Evolutionary conservation across 2,888 invertebrate species (phyloP).

Genomic region (Orchesella flavescens): DNA sequence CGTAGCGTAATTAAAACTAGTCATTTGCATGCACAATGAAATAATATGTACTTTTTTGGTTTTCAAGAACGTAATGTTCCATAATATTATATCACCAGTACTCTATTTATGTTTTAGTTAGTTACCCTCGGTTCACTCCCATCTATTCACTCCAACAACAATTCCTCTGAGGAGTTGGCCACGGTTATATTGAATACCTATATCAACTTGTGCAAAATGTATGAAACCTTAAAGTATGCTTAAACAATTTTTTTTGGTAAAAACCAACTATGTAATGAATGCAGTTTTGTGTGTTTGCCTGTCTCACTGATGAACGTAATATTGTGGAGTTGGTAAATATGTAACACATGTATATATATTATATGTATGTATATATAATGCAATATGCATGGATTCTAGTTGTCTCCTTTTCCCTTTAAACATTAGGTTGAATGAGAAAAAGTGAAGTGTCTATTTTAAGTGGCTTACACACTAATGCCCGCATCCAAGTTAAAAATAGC

Average conservation of each 20-base stretch:
- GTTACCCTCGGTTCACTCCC: neutral
- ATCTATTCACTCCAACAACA: neutral
- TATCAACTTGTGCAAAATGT: constrained; percentile 17
- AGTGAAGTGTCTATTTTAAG: constrained; percentile 69
- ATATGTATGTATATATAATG: neutral
- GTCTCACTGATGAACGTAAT: constrained; percentile 17
- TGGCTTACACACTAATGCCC: constrained; percentile 69
- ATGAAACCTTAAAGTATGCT: constrained; percentile 32
- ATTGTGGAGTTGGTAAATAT: neutral
- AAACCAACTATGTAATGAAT: constrained; percentile 52
- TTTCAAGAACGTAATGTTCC: neutral
- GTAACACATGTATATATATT: neutral
- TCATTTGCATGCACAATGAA: constrained; percentile 10
- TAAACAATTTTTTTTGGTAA: constrained; percentile 4
- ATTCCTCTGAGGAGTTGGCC: neutral
- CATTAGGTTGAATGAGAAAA: constrained; percentile 28
- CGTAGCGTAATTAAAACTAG: constrained; percentile 27
- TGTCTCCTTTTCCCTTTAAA: neutral
- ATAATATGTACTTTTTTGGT: constrained; percentile 1
- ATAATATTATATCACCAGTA: neutral
- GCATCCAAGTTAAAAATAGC: constrained; percentile 71
- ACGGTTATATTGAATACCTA: constrained; percentile 7
- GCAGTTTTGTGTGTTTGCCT: constrained; percentile 45
- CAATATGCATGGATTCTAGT: neutral
- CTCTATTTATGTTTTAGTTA: neutral